A percentile compares a stretch with the other conserved stretches of the same genome.
Conservation (phyloP, 2,113 vertebrate genomes). For the Xiphophorus hellerii region DNA sequence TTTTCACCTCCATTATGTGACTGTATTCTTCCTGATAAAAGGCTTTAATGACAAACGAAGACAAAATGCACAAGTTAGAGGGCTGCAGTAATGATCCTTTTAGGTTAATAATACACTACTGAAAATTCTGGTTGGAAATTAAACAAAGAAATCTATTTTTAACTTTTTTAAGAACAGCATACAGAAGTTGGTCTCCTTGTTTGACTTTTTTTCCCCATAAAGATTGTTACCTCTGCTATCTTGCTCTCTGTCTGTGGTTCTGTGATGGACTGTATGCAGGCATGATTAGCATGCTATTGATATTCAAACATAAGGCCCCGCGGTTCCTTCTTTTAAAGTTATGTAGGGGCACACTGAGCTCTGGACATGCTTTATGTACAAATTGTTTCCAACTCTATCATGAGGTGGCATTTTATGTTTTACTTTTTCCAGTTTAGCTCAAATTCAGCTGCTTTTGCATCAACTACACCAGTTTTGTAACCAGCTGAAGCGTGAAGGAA, state of each 20-base stretch:
- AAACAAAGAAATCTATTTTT: too few relatives aligned
- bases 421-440: background rate
- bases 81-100: background rate
- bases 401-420: too few relatives aligned
- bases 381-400: too few relatives aligned
- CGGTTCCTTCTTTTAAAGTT: background rate
- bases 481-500: background rate
- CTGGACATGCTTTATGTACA: background rate
- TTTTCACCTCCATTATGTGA: constrained; percentile 59
- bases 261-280: background rate
- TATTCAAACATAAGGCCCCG: background rate
- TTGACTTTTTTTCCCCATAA: too few relatives aligned
- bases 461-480: background rate
- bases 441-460: background rate
- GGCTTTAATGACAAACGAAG: background rate
- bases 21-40: background rate
- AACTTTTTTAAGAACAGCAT: too few relatives aligned
- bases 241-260: background rate
- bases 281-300: background rate
- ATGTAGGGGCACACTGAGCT: background rate
- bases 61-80: background rate
- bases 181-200: too few relatives aligned
- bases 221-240: too few relatives aligned
- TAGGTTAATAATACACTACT: background rate
- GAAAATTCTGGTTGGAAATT: background rate